These are phyloP conservation scores for Xiphorhynchus elegans DNA, from an alignment of 2,113 vertebrate genomes.

Conservation along the genomic window DNA sequence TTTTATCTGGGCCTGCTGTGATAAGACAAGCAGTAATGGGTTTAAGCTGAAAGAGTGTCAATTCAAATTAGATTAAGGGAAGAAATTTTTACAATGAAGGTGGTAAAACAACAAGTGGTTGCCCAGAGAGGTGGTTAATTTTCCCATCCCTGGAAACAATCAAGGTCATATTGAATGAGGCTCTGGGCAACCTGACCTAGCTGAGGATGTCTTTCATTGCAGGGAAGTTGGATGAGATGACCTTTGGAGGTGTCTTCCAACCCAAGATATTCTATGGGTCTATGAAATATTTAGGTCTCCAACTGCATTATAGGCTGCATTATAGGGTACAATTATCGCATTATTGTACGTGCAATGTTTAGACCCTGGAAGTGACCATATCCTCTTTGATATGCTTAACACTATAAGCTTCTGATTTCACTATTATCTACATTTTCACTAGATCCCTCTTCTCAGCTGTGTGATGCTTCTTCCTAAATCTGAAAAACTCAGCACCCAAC, in stretches of 20 bases:
- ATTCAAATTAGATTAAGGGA: neutral
- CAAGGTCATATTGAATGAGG: neutral
- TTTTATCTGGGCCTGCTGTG: neutral
- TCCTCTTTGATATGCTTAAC: neutral
- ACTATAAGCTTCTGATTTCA: neutral
- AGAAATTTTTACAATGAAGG: neutral
- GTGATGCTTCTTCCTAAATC: neutral
- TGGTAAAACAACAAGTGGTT: neutral
- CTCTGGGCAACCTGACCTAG: neutral
- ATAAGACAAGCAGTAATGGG: neutral
- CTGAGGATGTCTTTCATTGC: neutral
- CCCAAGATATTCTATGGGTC: neutral
- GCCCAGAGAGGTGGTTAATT: neutral
- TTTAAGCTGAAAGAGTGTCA: neutral
- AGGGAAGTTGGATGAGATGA: neutral
- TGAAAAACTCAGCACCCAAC: neutral
- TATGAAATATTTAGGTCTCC: neutral
- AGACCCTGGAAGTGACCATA: accelerated
- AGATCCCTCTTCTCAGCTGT: neutral
- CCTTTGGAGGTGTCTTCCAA: neutral
- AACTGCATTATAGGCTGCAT: neutral
- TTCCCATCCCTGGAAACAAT: too few species aligned
- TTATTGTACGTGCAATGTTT: neutral
- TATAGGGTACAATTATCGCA: too few species aligned
- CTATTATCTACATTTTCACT: neutral